phyloP scores from a whole-genome alignment of 1,140 invertebrate genomes.

The Eurosta solidaginis region DNA sequence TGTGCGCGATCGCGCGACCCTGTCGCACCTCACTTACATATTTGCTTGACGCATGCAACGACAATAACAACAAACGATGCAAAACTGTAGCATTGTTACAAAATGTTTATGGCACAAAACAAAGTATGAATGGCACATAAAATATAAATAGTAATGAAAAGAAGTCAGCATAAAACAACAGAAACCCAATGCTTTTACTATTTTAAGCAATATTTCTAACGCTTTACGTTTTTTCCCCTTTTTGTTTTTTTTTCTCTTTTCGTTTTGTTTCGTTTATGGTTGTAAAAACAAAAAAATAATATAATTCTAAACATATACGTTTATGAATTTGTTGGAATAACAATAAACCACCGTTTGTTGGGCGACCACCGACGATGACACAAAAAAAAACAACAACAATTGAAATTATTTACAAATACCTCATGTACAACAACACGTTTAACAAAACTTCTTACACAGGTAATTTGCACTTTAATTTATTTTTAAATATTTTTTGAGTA shows the following conservation, averaged over 20 bases:
- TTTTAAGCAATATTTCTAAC: neutral
- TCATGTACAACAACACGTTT: neutral
- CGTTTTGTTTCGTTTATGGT: neutral
- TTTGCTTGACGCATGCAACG: neutral
- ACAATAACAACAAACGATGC: slow-evolving; percentile 7
- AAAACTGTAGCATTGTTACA: neutral
- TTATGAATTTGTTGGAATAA: neutral
- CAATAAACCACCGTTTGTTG: neutral
- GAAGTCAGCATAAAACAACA: neutral
- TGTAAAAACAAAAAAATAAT: neutral
- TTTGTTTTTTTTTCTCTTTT: neutral
- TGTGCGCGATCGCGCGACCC: neutral
- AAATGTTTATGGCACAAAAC: neutral
- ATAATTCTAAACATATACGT: neutral
- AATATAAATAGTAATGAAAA: neutral
- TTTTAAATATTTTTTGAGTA: neutral
- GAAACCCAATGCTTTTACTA: neutral
- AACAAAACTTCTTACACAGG: slow-evolving; percentile 5
- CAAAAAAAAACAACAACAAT: neutral
- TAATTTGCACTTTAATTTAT: slow-evolving; percentile 6
- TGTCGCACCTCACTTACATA: neutral
- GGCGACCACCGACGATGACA: too few species aligned
- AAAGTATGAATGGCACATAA: neutral
- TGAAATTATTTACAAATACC: neutral
- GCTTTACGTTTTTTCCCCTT: neutral